Percentiles rank a stretch among this genome's conserved stretches.
Conservation (phyloP, 1,140 invertebrate species). For the Drosophila quadrilineata region DNA sequence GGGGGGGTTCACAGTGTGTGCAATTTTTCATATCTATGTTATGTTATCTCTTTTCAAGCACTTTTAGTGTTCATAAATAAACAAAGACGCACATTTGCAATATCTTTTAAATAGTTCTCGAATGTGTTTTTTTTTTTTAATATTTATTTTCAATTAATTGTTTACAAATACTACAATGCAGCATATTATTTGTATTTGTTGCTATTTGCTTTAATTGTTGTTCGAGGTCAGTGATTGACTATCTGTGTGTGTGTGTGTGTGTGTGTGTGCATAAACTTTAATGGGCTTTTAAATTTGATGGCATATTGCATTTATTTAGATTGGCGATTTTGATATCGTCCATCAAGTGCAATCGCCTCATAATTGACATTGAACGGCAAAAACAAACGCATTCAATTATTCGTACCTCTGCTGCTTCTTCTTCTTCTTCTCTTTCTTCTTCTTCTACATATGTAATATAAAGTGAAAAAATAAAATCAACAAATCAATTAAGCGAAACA, state of each 20-base stretch:
- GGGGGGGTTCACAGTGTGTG: too few species aligned
- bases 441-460: too few species aligned
- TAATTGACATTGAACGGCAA: background rate
- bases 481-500: too few species aligned
- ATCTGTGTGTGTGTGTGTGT: too few species aligned
- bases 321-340: background rate
- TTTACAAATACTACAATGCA: slow-evolving; percentile 10
- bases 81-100: slow-evolving; percentile 11
- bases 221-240: slow-evolving; percentile 16
- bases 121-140: background rate
- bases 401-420: too few species aligned
- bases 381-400: background rate
- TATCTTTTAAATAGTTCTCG: slow-evolving; percentile 11
- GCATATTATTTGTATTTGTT: background rate
- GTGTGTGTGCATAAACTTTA: too few species aligned
- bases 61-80: slow-evolving; percentile 24
- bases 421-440: too few species aligned
- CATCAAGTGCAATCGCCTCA: too few species aligned
- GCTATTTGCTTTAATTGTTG: too few species aligned
- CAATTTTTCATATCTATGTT: slow-evolving; percentile 18
- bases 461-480: too few species aligned
- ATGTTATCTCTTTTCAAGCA: slow-evolving; percentile 22
- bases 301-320: background rate
- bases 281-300: background rate
- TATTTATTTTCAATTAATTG: slow-evolving; percentile 31